phyloP scores from a whole-genome alignment of 1,140 invertebrate genomes.

The Coenobita brevimanus region DNA sequence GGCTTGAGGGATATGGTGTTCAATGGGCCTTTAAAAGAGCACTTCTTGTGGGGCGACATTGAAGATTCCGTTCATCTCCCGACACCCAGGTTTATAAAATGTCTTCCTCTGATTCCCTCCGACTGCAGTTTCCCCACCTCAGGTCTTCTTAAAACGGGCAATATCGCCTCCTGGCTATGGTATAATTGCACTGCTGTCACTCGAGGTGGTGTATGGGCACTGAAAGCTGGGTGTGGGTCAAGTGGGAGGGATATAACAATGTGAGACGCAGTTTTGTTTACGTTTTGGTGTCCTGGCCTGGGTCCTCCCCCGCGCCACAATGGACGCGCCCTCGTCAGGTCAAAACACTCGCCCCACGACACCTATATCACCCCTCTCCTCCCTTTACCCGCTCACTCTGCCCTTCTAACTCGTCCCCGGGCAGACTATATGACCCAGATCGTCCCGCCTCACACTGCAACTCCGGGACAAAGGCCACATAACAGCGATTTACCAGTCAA shows the following conservation, averaged over 20 bases:
- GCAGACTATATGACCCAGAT: slow-evolving; percentile 15
- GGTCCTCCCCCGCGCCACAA: slow-evolving; percentile 57
- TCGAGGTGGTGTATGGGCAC: too few species aligned
- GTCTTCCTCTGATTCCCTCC: too few species aligned
- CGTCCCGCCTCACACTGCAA: slow-evolving; percentile 30
- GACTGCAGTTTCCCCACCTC: too few species aligned
- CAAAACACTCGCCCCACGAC: slow-evolving; percentile 56
- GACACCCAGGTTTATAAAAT: background rate
- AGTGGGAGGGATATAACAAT: background rate
- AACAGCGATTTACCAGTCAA: slow-evolving; percentile 46
- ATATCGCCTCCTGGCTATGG: too few species aligned
- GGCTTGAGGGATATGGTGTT: slow-evolving; percentile 56
- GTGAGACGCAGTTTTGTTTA: slow-evolving; percentile 53
- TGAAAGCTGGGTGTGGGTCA: too few species aligned
- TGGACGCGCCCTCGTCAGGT: slow-evolving; percentile 60
- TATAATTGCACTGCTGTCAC: too few species aligned
- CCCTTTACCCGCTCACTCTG: slow-evolving; percentile 11
- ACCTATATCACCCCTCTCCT: slow-evolving; percentile 45
- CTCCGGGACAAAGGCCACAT: slow-evolving; percentile 8
- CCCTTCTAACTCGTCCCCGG: background rate
- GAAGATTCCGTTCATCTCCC: slow-evolving; percentile 37
- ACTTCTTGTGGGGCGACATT: slow-evolving; percentile 53
- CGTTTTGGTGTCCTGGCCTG: slow-evolving; percentile 41
- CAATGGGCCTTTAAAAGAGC: slow-evolving; percentile 54
- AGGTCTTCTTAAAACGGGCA: too few species aligned